Evolutionary conservation across 2,797 vertebrate species (phyloP).

Genomic region (Siniperca undulata): DNA sequence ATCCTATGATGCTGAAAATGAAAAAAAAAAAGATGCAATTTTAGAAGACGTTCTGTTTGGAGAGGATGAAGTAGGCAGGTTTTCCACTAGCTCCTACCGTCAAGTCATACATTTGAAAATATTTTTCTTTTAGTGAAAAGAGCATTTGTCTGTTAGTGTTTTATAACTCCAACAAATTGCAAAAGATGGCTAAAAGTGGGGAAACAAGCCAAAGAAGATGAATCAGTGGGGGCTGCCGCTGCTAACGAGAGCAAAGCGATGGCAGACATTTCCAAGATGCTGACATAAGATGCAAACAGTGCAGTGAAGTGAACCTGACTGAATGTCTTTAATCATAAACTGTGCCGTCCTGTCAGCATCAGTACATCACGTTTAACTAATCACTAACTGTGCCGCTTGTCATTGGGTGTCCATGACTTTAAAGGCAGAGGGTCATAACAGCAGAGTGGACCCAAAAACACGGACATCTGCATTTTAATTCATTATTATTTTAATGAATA

Average conservation of each 20-base stretch:
- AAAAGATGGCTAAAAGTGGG: neutral
- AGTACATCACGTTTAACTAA: neutral
- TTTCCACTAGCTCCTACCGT: neutral
- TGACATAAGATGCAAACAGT: neutral
- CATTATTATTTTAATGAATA: neutral
- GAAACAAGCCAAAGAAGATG: conserved; percentile 5
- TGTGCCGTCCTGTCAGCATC: neutral
- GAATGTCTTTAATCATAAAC: neutral
- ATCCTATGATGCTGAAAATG: neutral
- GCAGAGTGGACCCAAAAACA: neutral
- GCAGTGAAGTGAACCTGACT: neutral
- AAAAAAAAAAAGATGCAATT: neutral
- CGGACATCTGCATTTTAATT: neutral
- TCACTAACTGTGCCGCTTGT: neutral
- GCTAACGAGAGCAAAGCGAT: neutral
- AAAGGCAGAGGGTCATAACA: neutral
- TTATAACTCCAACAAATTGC: neutral
- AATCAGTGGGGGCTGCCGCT: neutral
- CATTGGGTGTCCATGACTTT: neutral
- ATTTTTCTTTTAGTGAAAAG: neutral
- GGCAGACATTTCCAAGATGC: neutral
- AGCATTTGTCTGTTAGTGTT: neutral
- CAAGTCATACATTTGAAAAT: neutral
- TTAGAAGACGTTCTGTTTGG: neutral
- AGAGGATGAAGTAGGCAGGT: neutral